Percentiles rank a stretch among this genome's conserved stretches.
Evolutionary conservation across 2,113 vertebrate genomes (phyloP).

Genomic region (Xenus cinereus): DNA sequence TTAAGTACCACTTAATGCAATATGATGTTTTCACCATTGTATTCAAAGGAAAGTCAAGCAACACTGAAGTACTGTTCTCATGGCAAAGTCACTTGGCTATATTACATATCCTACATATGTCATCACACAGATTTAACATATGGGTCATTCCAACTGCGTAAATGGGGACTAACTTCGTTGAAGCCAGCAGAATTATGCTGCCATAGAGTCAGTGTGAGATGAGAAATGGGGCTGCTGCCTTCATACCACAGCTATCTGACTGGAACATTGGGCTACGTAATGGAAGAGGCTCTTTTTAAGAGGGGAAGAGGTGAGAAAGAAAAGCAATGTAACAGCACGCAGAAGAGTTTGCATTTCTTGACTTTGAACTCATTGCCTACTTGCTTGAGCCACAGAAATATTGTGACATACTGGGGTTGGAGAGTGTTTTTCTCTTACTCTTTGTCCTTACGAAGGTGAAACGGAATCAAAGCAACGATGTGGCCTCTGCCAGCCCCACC

Average conservation of each 20-base stretch:
- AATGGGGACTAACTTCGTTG: accelerated
- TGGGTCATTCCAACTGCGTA: neutral
- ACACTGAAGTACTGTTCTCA: neutral
- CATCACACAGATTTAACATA: neutral
- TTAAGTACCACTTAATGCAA: neutral
- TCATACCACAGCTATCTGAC: neutral
- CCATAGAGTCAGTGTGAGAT: neutral
- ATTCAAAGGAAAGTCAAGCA: neutral
- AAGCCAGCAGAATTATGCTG: neutral
- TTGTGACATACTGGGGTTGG: neutral
- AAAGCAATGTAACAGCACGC: neutral
- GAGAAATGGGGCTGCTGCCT: neutral
- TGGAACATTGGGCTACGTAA: neutral
- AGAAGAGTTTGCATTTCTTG: neutral
- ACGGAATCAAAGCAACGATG: neutral
- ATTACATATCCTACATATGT: neutral
- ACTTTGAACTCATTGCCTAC: neutral
- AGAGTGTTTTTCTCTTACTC: neutral
- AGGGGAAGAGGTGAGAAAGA: neutral
- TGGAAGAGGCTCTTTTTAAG: neutral
- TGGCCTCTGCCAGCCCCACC: neutral
- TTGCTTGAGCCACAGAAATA: neutral
- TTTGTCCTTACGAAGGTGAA: neutral
- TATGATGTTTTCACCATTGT: neutral
- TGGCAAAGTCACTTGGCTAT: neutral